Evolutionary conservation across 2,888 invertebrate species (phyloP).

Genomic region (Tribolium freemani): DNA sequence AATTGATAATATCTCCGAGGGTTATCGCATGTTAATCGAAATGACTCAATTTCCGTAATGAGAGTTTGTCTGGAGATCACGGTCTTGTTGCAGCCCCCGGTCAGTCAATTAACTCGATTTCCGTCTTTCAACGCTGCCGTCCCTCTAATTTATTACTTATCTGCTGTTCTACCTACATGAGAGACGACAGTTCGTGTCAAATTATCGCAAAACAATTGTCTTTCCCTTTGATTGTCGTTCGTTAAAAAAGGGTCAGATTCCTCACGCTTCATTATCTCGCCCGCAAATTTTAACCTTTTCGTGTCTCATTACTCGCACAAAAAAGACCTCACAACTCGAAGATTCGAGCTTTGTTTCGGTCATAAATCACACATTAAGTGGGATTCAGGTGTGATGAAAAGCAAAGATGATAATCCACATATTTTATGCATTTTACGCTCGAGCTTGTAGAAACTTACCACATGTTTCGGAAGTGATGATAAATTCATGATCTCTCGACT

Average conservation of each 20-base stretch:
- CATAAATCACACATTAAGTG: background rate
- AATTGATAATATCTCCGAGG: slow-evolving; percentile 19
- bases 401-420: background rate
- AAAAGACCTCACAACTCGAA: background rate
- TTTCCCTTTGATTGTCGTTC: no score
- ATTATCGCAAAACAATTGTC: background rate
- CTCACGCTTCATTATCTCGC: slow-evolving; percentile 11
- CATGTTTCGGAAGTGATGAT: slow-evolving; percentile 20
- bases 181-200: slow-evolving; percentile 20
- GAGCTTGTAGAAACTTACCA: slow-evolving; percentile 2
- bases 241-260: no score
- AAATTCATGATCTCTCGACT: slow-evolving; percentile 20
- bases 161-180: slow-evolving; percentile 18
- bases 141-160: slow-evolving; percentile 22
- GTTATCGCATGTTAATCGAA: slow-evolving; percentile 26
- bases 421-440: background rate
- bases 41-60: slow-evolving; percentile 26
- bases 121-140: slow-evolving; percentile 26
- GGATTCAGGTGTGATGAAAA: background rate
- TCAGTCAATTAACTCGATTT: slow-evolving; percentile 25
- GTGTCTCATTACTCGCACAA: slow-evolving; percentile 25
- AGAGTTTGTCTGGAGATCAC: slow-evolving; percentile 12
- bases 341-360: background rate
- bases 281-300: slow-evolving; percentile 32
- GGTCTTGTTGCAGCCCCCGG: slow-evolving; percentile 22